Evolutionary conservation across 2,113 vertebrate species (phyloP).

Genomic region (Trichechus manatus): DNA sequence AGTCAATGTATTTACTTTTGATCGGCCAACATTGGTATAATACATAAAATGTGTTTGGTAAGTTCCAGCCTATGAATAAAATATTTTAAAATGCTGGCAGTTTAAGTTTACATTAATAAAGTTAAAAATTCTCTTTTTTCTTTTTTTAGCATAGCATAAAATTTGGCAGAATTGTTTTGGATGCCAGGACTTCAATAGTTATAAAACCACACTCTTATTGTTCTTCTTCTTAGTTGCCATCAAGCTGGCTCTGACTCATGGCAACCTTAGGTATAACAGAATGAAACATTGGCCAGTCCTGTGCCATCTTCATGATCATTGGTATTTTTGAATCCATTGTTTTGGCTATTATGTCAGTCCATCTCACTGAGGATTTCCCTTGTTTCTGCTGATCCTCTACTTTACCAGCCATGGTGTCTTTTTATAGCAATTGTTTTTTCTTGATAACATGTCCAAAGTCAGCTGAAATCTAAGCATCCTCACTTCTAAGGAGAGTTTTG

Average conservation of each 20-base stretch:
- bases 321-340: not conserved
- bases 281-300: not conserved
- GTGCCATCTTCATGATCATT: not conserved
- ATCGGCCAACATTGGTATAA: not conserved
- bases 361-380: not conserved
- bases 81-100: not conserved
- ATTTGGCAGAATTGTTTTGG: not conserved
- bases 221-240: not conserved
- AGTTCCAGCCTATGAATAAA: not conserved
- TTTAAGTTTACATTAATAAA: not conserved
- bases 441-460: not conserved
- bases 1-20: not conserved
- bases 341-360: not conserved
- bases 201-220: not conserved
- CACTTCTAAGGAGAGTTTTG: not conserved
- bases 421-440: not conserved
- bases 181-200: not conserved
- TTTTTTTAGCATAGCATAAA: too few species aligned
- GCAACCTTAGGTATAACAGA: not conserved
- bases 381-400: not conserved
- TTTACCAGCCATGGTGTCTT: not conserved
- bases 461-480: not conserved
- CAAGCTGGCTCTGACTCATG: not conserved
- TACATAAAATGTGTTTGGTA: not conserved
- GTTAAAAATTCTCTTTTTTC: not conserved